Evolutionary conservation across 1,140 invertebrate genomes (phyloP).

Genomic region (Orussus abietinus): DNA sequence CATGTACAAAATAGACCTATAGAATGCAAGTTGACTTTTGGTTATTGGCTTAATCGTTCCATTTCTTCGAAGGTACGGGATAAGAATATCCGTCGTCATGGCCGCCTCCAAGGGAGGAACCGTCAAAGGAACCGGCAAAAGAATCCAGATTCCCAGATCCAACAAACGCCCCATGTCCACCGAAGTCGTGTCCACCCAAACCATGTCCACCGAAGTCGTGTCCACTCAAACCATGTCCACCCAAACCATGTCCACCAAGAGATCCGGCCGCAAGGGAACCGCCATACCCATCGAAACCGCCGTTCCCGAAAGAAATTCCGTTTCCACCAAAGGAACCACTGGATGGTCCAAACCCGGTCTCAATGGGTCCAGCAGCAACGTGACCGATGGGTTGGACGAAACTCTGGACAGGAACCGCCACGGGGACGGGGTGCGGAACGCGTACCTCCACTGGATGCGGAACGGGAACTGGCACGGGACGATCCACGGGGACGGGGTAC

Average conservation of each 20-base stretch:
- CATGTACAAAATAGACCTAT: too few relatives aligned
- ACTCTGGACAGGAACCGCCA: slow-evolving; percentile 38
- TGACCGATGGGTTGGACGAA: slow-evolving; percentile 29
- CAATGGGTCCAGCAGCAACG: background rate
- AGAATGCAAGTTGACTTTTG: too few relatives aligned
- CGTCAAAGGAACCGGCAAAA: background rate
- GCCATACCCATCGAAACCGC: background rate
- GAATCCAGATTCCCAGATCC: background rate
- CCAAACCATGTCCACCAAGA: background rate
- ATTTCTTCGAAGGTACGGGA: slow-evolving; percentile 18
- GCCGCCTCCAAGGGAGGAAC: background rate
- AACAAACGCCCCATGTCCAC: background rate
- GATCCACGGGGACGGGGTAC: slow-evolving; percentile 32
- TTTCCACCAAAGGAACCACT: background rate
- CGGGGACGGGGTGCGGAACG: slow-evolving; percentile 31
- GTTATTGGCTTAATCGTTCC: slow-evolving; percentile 15
- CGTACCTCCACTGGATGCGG: slow-evolving; percentile 35
- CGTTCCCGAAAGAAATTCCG: background rate
- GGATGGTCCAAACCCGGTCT: background rate
- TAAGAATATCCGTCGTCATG: slow-evolving; percentile 23
- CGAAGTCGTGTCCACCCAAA: background rate
- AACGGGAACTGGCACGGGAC: slow-evolving; percentile 35
- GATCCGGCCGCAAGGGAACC: background rate
- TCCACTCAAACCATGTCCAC: background rate
- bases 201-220: background rate